Conservation (phyloP, 2,888 invertebrate species). For the Cremastobaeus sp. region DNA sequence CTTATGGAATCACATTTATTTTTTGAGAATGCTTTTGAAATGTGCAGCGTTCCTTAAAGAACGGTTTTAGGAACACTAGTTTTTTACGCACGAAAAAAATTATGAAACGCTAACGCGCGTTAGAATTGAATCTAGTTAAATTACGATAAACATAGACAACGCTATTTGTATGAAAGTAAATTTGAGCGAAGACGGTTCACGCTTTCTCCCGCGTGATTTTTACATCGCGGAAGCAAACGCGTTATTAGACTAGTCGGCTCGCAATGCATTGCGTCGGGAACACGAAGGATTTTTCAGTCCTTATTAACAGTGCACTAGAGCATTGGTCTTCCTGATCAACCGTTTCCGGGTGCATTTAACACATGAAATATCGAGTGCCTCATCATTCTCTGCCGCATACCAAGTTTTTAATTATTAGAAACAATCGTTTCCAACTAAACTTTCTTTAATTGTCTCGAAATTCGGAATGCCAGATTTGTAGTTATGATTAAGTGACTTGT, state of each 20-base stretch:
- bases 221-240: conserved; percentile 68
- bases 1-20: too few relatives aligned
- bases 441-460: conserved; percentile 22
- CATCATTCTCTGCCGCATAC: conserved; percentile 22
- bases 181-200: conserved; percentile 66
- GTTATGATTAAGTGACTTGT: neutral
- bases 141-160: conserved; percentile 30
- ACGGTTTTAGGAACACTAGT: too few relatives aligned
- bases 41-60: too few relatives aligned
- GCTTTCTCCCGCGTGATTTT: conserved; percentile 72
- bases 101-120: conserved; percentile 17
- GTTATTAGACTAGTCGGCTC: conserved; percentile 57
- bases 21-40: too few relatives aligned
- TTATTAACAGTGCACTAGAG: conserved; percentile 47
- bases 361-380: conserved; percentile 21
- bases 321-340: conserved; percentile 36
- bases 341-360: conserved; percentile 34
- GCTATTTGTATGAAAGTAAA: conserved; percentile 67
- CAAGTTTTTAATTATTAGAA: conserved; percentile 24
- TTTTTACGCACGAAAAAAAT: neutral
- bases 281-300: conserved; percentile 46
- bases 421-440: conserved; percentile 35
- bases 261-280: conserved; percentile 26
- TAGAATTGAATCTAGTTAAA: conserved; percentile 56
- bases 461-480: neutral